Evolutionary conservation across 1,140 invertebrate species (phyloP).

Genomic region (Drosophila erecta): DNA sequence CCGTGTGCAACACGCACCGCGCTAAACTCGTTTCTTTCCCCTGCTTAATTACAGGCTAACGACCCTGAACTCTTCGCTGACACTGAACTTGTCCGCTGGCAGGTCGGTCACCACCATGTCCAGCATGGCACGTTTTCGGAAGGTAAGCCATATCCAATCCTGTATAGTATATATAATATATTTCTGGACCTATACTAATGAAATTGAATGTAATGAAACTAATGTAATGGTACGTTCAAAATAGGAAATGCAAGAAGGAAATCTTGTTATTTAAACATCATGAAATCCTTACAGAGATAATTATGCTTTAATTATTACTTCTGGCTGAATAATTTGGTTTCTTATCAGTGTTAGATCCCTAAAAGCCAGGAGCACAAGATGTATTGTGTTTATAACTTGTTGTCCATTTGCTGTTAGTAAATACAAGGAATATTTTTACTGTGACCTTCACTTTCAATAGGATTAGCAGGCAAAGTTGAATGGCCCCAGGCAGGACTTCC

Average conservation of each 20-base stretch:
- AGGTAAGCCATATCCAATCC: constrained; percentile 46
- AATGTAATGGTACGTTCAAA: too few relatives aligned
- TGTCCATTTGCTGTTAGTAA: too few relatives aligned
- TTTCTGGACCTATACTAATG: neutral
- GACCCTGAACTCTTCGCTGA: constrained; percentile 71
- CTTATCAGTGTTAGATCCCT: too few relatives aligned
- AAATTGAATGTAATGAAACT: too few relatives aligned
- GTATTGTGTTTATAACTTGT: too few relatives aligned
- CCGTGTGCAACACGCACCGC: constrained; percentile 64
- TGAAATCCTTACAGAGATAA: too few relatives aligned
- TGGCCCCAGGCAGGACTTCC: neutral
- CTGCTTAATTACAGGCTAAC: constrained; percentile 53
- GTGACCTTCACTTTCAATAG: neutral
- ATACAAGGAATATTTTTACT: neutral
- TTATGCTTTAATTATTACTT: too few relatives aligned
- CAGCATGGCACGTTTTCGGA: constrained; percentile 66
- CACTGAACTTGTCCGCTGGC: constrained; percentile 54
- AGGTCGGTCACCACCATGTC: constrained; percentile 42
- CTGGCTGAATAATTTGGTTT: too few relatives aligned
- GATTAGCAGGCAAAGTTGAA: neutral
- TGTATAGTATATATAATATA: neutral
- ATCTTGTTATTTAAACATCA: too few relatives aligned
- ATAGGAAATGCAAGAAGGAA: too few relatives aligned
- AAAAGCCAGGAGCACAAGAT: too few relatives aligned
- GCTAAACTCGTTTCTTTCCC: constrained; percentile 23